Base-by-base conservation (phyloP, 2,888 invertebrate genomes). In the Sussaba pulchella region DNA sequence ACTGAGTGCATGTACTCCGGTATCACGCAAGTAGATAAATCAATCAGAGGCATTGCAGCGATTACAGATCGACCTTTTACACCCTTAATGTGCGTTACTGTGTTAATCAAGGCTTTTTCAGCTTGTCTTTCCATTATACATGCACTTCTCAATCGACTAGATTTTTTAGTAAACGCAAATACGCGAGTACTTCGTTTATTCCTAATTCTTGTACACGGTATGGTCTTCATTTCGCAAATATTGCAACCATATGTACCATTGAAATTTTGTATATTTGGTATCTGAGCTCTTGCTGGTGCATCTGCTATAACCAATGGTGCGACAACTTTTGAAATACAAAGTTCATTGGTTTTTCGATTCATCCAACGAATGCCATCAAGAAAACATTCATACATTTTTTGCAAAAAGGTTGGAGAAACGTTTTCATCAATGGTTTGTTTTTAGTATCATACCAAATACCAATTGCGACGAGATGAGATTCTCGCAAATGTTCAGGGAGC, bases 1-100 rank as follows among this genome's bases (percentile, higher is more conserved):
- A 82, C 78, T 4, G 85, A 82, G 73, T 84, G 84, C 82, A 85
- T 79, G 52, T 71, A 83, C 45, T 85, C 84, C 1, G 84, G 81
- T 10, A 77, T 12, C 31, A 79, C 54, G 67, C 79, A 75, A 47
- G 72, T 72, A 12, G 73, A 75, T 4, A 83, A 59, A 66, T 84
- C 80, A 19, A 84, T 41, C 21, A 61, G 31, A 59, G 85, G 85
- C 17, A 83, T n/a, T 36, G 41, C 12, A 8, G 78, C 45, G 45
- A 82, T 19, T n/a, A 82, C 26, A 14, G 84, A 73, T 59, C 31
- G 41, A 31, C 81, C 81, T 70, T 83, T 83, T 6, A 85, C 82
- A 43, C 85, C 85, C 74, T 71, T 59, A 26, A 57, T 47, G n/a
- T 19, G 9, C 43, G 61, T 9, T 52, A 12, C 47, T 64, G 9